These are phyloP conservation scores for Empis stercorea DNA, from an alignment of 2,888 invertebrate genomes.

Conservation along the genomic window DNA sequence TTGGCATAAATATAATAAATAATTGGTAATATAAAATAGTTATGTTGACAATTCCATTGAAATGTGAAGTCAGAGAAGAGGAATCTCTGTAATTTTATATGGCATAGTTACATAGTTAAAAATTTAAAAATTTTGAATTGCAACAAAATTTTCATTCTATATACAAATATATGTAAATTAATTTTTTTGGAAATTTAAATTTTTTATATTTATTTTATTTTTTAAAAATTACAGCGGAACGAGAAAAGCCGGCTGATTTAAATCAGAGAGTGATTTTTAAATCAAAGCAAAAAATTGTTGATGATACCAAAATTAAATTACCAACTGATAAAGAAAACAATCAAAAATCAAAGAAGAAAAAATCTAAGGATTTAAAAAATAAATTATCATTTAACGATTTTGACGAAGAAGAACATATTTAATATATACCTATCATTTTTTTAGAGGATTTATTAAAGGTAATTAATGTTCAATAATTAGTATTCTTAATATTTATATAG, in stretches of 20 bases:
- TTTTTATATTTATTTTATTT: neutral
- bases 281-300: constrained; percentile 22
- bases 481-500: too few species aligned
- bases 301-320: constrained; percentile 11
- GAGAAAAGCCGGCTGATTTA: constrained; percentile 47
- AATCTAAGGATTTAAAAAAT: constrained; percentile 24
- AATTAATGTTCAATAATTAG: too few species aligned
- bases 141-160: too few species aligned
- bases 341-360: constrained; percentile 13
- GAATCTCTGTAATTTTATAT: too few species aligned
- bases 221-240: constrained; percentile 39
- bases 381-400: constrained; percentile 40
- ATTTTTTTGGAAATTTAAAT: too few species aligned
- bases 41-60: too few species aligned
- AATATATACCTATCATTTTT: constrained; percentile 1
- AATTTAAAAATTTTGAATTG: too few species aligned
- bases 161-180: too few species aligned
- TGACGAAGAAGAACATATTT: constrained; percentile 34
- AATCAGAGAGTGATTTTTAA: constrained; percentile 45
- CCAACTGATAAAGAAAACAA: constrained; percentile 4
- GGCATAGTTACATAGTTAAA: too few species aligned
- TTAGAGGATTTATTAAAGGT: neutral
- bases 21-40: too few species aligned
- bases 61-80: too few species aligned
- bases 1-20: too few species aligned